Evolutionary conservation across 2,888 invertebrate species (phyloP).

Genomic region (Dugesia japonica): DNA sequence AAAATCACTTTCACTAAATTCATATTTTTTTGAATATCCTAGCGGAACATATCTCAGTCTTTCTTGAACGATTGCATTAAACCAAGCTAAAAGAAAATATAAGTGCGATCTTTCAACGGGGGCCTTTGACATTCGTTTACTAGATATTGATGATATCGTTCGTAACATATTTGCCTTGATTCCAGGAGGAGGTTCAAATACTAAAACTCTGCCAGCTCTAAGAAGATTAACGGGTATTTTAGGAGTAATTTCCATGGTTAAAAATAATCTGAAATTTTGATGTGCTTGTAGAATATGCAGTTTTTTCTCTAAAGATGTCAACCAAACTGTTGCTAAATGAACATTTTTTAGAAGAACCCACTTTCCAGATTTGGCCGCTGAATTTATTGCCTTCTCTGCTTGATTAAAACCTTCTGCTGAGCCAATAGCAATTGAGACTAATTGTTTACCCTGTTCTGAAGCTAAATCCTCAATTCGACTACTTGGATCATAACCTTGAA

Average conservation of each 20-base stretch:
- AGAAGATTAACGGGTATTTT: constrained; percentile 64
- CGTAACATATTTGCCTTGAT: constrained; percentile 54
- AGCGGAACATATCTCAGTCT: constrained; percentile 83
- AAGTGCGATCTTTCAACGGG: constrained; percentile 51
- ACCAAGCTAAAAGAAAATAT: constrained; percentile 95
- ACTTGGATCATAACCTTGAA: constrained; percentile 77
- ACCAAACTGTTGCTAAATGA: constrained; percentile 91
- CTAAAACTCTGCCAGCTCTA: constrained; percentile 77
- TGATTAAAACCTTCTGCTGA: constrained; percentile 97
- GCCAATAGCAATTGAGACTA: constrained; percentile 88
- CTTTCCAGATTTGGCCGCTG: constrained; percentile 82
- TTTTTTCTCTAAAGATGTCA: constrained; percentile 94
- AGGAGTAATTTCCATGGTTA: constrained; percentile 96
- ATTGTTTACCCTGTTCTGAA: constrained; percentile 74
- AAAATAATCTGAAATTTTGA: constrained; percentile 76
- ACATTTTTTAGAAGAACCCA: constrained; percentile 97
- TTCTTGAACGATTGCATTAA: constrained; percentile 88
- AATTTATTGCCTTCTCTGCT: constrained; percentile 86
- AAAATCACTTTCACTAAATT: constrained; percentile 93
- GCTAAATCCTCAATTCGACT: constrained; percentile 90
- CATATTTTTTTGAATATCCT: constrained; percentile 97
- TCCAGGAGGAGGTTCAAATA: constrained; percentile 92
- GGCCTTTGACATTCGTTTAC: constrained; percentile 50
- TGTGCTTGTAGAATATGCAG: constrained; percentile 75
- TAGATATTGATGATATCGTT: constrained; percentile 56